phyloP scores from a whole-genome alignment of 2,888 invertebrate species.

The Polymixis lichenea region DNA sequence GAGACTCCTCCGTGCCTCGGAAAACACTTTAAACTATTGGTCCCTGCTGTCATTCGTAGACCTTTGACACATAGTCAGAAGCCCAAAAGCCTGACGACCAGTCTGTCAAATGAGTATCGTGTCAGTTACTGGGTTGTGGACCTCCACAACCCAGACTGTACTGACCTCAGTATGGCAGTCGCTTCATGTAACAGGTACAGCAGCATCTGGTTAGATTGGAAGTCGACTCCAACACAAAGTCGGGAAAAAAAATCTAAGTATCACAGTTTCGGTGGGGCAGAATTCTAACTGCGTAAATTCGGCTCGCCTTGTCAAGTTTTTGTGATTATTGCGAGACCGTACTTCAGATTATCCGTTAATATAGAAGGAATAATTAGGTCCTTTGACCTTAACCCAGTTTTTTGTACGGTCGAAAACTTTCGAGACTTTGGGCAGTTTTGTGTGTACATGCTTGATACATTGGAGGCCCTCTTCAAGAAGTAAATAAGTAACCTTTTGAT shows the following conservation, averaged over 20 bases:
- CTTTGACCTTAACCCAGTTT: slow-evolving; percentile 21
- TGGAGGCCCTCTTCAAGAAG: slow-evolving; percentile 33
- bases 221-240: not conserved
- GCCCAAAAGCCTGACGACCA: not conserved
- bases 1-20: too few relatives aligned
- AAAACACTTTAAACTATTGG: not conserved
- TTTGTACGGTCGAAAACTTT: slow-evolving; percentile 15
- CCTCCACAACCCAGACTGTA: too few relatives aligned
- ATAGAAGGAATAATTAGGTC: slow-evolving; percentile 29
- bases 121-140: not conserved
- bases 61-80: not conserved
- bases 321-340: not conserved
- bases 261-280: not conserved
- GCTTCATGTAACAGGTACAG: not conserved
- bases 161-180: not conserved
- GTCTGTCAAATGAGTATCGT: not conserved
- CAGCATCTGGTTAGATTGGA: not conserved
- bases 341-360: slow-evolving; percentile 29
- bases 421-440: slow-evolving; percentile 21
- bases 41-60: not conserved
- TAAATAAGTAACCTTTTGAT: slow-evolving; percentile 21
- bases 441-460: slow-evolving; percentile 16
- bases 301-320: not conserved
- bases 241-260: not conserved
- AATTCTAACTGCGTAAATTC: not conserved